A percentile compares a stretch with the other conserved stretches of the same genome.
These are phyloP conservation scores for Anser brachyrhynchus DNA, from an alignment of 2,113 vertebrate genomes.

Conservation along the genomic window DNA sequence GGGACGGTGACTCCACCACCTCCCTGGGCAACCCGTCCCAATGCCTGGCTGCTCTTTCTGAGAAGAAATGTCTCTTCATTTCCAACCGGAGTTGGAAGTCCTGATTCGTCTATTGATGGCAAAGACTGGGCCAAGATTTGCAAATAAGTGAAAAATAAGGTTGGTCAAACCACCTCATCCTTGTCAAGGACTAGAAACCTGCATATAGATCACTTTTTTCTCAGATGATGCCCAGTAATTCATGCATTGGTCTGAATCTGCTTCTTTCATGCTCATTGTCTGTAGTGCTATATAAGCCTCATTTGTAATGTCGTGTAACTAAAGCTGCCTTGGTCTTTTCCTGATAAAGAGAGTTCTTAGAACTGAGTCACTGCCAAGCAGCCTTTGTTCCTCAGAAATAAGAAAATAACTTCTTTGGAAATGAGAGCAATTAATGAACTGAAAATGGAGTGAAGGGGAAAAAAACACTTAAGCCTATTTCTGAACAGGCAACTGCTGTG, in stretches of 20 bases:
- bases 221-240: neutral
- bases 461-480: neutral
- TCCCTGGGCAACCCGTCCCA: no score
- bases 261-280: neutral
- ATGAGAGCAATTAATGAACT: conserved; percentile 22
- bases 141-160: neutral
- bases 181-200: neutral
- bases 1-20: no score
- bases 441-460: neutral
- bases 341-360: neutral
- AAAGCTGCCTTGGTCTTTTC: neutral
- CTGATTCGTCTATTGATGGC: neutral
- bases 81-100: no score
- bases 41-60: no score
- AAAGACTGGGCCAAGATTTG: neutral
- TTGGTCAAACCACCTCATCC: neutral
- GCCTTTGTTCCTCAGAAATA: conserved; percentile 11
- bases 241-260: neutral
- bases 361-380: neutral
- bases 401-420: conserved; percentile 14
- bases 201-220: fast-evolving
- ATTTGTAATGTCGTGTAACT: neutral
- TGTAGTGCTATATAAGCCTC: neutral
- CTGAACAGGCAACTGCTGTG: neutral
- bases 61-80: no score